Evolutionary conservation across 2,113 vertebrate genomes (phyloP).

Genomic region (Xenus cinereus): DNA sequence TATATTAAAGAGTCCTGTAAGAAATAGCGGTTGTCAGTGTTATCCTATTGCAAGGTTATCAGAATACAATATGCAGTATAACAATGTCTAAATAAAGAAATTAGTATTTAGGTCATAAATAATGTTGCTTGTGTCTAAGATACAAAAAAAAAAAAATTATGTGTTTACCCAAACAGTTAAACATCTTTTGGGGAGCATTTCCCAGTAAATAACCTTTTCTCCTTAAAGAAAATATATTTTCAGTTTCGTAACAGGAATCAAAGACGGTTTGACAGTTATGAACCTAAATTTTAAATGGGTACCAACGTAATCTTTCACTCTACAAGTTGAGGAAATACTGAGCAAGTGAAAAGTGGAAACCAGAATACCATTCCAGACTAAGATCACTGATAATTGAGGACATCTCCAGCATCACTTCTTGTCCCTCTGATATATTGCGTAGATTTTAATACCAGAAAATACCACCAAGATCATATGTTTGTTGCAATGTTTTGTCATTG

Average conservation of each 20-base stretch:
- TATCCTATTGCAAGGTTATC: slow-evolving; percentile 33
- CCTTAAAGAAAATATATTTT: background rate
- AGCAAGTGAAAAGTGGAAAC: background rate
- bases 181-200: background rate
- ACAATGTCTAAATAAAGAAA: background rate
- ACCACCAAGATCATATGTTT: fast-evolving
- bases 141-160: background rate
- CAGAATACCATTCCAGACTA: background rate
- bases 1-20: slow-evolving; percentile 31
- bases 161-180: background rate
- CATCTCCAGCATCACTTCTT: background rate
- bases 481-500: background rate
- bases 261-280: background rate
- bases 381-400: background rate
- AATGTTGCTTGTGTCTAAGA: background rate
- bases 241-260: background rate
- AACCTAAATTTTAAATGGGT: background rate
- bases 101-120: background rate
- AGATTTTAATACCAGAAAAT: background rate
- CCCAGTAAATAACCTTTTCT: background rate
- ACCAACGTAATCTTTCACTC: background rate
- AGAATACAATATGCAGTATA: background rate
- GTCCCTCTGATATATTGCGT: background rate
- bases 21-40: background rate
- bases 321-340: background rate